Conservation (phyloP, 2,113 vertebrate genomes). For the Clarias macrocephalus region DNA sequence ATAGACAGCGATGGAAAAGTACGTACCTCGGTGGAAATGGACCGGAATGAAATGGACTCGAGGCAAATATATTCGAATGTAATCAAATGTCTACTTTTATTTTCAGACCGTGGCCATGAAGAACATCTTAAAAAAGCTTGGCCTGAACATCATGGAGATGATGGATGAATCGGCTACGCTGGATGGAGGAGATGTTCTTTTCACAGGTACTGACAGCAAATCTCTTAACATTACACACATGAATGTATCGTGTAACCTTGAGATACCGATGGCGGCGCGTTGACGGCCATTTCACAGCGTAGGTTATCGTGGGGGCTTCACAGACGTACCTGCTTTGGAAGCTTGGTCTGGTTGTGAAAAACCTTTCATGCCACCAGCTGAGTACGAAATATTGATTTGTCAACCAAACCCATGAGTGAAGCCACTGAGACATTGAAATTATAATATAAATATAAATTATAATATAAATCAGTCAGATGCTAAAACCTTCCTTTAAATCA, state of each 20-base stretch:
- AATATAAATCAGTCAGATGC: background rate
- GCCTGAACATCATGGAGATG: constrained; percentile 93
- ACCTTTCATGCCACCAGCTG: background rate
- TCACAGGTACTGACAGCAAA: constrained; percentile 80
- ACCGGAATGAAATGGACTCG: background rate
- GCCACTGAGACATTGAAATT: too few species aligned
- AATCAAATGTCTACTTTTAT: background rate
- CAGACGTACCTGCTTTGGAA: background rate
- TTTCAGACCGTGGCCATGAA: constrained; percentile 85
- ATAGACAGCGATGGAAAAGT: constrained; percentile 25
- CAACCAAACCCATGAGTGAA: background rate
- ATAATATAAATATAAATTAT: too few species aligned
- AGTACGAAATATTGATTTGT: background rate
- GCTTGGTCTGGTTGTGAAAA: background rate
- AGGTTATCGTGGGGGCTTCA: background rate
- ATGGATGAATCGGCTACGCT: constrained; percentile 88
- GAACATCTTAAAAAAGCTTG: constrained; percentile 79
- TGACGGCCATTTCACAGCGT: background rate
- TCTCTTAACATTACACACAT: background rate
- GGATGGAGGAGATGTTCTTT: constrained; percentile 96
- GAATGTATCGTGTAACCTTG: background rate
- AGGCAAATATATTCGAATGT: background rate
- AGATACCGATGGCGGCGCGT: background rate
- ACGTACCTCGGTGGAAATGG: background rate
- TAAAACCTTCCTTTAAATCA: background rate